Percentiles rank a stretch among this genome's conserved stretches.
These are phyloP conservation scores for Smithornis capensis DNA, from an alignment of 2,113 vertebrate genomes.

Conservation along the genomic window DNA sequence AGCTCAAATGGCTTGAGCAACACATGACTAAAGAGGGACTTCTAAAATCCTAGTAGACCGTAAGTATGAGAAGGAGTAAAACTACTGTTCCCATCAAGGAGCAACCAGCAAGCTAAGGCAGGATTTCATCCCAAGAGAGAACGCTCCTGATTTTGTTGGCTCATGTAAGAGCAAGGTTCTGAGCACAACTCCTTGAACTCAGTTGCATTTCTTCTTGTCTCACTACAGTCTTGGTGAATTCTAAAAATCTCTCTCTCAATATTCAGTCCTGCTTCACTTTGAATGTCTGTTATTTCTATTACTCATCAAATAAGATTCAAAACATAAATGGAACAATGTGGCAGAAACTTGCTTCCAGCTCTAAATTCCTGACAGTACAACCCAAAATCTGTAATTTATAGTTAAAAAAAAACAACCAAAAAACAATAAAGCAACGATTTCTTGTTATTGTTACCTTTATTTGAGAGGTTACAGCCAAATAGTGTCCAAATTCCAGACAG, in stretches of 20 bases:
- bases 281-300: neutral
- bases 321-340: conserved; percentile 25
- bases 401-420: neutral
- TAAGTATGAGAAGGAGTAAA: neutral
- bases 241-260: neutral
- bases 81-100: neutral
- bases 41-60: neutral
- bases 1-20: neutral
- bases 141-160: neutral
- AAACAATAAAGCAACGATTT: conserved; percentile 44
- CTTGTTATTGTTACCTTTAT: conserved; percentile 67
- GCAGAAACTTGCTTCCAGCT: conserved; percentile 59
- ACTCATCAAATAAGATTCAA: conserved; percentile 33
- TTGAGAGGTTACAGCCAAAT: conserved; percentile 68
- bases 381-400: conserved; percentile 56
- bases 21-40: neutral
- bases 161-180: neutral
- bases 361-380: conserved; percentile 39
- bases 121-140: neutral
- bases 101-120: neutral
- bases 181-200: neutral
- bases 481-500: conserved; percentile 67
- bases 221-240: neutral
- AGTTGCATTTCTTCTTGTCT: neutral
- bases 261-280: neutral